These are phyloP conservation scores for Calosoma granatense DNA, from an alignment of 1,140 invertebrate genomes.

Conservation along the genomic window DNA sequence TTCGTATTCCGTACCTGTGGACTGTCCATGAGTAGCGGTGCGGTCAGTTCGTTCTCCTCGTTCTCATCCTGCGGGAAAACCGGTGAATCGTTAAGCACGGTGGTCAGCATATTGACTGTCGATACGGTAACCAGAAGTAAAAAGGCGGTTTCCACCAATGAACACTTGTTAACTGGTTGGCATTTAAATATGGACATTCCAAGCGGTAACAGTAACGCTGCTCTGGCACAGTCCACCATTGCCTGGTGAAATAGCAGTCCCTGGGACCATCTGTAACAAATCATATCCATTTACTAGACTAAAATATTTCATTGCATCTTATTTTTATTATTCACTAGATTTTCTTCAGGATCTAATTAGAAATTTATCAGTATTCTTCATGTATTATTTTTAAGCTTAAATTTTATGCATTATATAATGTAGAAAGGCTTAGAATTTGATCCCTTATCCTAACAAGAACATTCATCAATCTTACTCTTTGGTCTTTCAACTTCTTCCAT, in stretches of 20 bases:
- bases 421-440: too few relatives aligned
- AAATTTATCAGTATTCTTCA: too few relatives aligned
- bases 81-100: constrained; percentile 80
- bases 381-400: too few relatives aligned
- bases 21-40: constrained; percentile 64
- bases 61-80: constrained; percentile 72
- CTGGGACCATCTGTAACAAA: constrained; percentile 67
- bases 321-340: too few relatives aligned
- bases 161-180: constrained; percentile 76
- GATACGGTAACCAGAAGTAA: constrained; percentile 78
- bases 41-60: constrained; percentile 53
- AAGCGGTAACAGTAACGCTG: constrained; percentile 68
- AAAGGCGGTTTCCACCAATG: constrained; percentile 82
- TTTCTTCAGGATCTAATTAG: too few relatives aligned
- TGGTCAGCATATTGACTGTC: constrained; percentile 83
- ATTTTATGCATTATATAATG: too few relatives aligned
- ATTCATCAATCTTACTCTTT: too few relatives aligned
- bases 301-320: neutral
- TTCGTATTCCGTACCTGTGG: constrained; percentile 55
- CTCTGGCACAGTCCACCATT: constrained; percentile 71
- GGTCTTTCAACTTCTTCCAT: too few relatives aligned
- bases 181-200: constrained; percentile 74
- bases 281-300: constrained; percentile 9
- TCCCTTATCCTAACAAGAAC: too few relatives aligned
- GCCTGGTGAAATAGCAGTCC: constrained; percentile 80